phyloP scores from a whole-genome alignment of 2,888 invertebrate species.

The Orthonychiurus folsomi region DNA sequence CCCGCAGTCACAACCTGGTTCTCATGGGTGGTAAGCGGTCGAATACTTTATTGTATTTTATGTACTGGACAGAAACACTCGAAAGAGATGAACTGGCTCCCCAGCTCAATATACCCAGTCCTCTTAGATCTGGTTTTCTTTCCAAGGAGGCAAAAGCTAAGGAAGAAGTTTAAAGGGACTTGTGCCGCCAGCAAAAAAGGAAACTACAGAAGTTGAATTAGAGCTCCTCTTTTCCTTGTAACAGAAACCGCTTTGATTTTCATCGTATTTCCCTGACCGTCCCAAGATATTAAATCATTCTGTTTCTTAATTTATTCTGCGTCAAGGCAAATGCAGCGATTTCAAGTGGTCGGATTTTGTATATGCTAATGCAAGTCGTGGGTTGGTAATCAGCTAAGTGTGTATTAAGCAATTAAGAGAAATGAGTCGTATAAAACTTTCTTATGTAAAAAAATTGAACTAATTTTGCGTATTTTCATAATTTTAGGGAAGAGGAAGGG shows the following conservation, averaged over 20 bases:
- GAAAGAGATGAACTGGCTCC: neutral
- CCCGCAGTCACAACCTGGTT: neutral
- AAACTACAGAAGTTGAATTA: neutral
- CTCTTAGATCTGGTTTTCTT: neutral
- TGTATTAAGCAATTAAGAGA: neutral
- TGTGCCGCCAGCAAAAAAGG: neutral
- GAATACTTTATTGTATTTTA: neutral
- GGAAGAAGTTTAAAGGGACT: neutral
- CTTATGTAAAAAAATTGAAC: neutral
- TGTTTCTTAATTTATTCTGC: neutral
- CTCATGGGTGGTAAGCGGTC: neutral
- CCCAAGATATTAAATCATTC: neutral
- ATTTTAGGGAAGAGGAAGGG: conserved; percentile 91
- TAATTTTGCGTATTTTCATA: neutral
- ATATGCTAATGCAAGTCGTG: no score
- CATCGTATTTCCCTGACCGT: neutral
- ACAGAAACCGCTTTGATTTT: no score
- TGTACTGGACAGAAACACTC: neutral
- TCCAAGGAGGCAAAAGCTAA: neutral
- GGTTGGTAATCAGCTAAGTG: no score
- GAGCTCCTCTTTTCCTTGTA: no score
- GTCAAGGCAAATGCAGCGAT: neutral
- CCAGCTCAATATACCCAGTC: no score
- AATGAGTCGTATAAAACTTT: no score
- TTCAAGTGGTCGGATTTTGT: neutral